Evolutionary conservation across 1,140 invertebrate genomes (phyloP).

Genomic region (Pogonomyrmex barbatus): DNA sequence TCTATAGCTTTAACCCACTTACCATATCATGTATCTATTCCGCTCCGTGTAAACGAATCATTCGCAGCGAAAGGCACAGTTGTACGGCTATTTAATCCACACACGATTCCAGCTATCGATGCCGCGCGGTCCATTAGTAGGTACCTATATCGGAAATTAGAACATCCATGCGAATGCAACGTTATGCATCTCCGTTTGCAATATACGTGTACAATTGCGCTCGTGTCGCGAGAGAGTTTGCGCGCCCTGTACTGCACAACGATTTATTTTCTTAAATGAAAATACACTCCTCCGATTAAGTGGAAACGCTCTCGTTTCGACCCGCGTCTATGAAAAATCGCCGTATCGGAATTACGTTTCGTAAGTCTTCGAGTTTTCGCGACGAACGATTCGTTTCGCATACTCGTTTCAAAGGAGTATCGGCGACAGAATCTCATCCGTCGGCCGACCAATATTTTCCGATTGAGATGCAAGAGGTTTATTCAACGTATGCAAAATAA

Average conservation of each 20-base stretch:
- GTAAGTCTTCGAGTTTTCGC: background rate
- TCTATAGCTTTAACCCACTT: constrained; percentile 59
- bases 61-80: constrained; percentile 49
- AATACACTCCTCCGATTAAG: background rate
- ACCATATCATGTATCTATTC: constrained; percentile 13
- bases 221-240: background rate
- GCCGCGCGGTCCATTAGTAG: constrained; percentile 11
- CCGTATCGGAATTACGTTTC: background rate
- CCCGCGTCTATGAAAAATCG: background rate
- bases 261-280: background rate
- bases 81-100: constrained; percentile 56
- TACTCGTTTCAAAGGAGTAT: constrained; percentile 21
- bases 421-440: background rate
- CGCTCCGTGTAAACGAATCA: constrained; percentile 58
- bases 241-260: background rate
- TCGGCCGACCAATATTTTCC: constrained; percentile 8
- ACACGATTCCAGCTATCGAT: constrained; percentile 46
- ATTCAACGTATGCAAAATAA: constrained; percentile 46
- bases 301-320: background rate
- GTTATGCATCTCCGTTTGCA: background rate
- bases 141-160: constrained; percentile 60
- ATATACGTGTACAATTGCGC: background rate
- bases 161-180: constrained; percentile 34
- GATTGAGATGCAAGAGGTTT: constrained; percentile 31
- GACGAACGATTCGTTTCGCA: constrained; percentile 25